phyloP scores from a whole-genome alignment of 2,888 invertebrate genomes.

The Eristalis pertinax region DNA sequence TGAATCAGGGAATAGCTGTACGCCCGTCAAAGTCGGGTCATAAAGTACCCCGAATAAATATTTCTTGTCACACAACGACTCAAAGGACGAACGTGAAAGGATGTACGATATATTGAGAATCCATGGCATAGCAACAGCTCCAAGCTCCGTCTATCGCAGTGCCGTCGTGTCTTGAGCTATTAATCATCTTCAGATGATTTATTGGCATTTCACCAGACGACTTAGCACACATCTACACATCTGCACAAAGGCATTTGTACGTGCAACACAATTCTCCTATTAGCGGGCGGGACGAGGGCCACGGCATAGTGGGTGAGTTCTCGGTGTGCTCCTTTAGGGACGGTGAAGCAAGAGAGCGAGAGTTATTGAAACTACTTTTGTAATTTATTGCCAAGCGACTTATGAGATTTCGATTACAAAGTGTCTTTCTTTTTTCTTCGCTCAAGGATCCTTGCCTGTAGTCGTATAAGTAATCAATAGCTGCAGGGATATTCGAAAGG shows the following conservation, averaged over 20 bases:
- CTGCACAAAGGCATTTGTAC: not conserved
- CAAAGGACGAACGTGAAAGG: slow-evolving; percentile 11
- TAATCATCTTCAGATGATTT: slow-evolving; percentile 68
- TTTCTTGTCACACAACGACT: slow-evolving; percentile 13
- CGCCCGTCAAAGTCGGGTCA: slow-evolving; percentile 29
- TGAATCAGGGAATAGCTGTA: slow-evolving; percentile 41
- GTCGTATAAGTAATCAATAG: slow-evolving; percentile 9
- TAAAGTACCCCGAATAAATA: slow-evolving; percentile 50
- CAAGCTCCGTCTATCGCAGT: not conserved
- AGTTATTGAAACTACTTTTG: slow-evolving; percentile 50
- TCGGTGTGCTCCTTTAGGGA: slow-evolving; percentile 9
- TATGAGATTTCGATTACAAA: slow-evolving; percentile 60
- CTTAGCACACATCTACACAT: slow-evolving; percentile 37
- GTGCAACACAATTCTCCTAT: slow-evolving; percentile 63
- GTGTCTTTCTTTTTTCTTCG: slow-evolving; percentile 16
- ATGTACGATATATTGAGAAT: slow-evolving; percentile 18
- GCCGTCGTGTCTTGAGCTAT: slow-evolving; percentile 44
- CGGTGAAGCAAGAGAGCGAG: not conserved
- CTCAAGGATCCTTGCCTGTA: not conserved
- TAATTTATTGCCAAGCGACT: slow-evolving; percentile 55
- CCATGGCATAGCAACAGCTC: slow-evolving; percentile 43
- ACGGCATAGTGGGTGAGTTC: slow-evolving; percentile 6
- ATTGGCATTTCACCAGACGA: slow-evolving; percentile 62
- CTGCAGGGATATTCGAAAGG: not conserved
- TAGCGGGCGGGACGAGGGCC: slow-evolving; percentile 7